phyloP scores from a whole-genome alignment of 2,113 vertebrate species.

The Cephalopholis sonnerati region DNA sequence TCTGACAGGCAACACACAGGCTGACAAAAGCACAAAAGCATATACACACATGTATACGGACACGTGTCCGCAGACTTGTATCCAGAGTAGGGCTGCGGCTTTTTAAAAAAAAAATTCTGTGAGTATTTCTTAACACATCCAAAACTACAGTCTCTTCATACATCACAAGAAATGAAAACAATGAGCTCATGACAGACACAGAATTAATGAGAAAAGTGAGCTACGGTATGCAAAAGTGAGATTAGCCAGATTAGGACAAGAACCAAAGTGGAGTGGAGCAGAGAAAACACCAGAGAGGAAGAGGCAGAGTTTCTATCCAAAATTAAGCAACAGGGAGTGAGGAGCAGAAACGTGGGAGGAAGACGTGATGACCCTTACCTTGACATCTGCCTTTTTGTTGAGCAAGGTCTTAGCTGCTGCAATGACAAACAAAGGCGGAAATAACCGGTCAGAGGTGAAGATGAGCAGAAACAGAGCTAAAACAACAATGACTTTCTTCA shows the following conservation, averaged over 20 bases:
- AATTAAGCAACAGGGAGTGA: not conserved
- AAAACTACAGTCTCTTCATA: not conserved
- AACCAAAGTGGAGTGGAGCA: not conserved
- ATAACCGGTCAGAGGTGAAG: constrained; percentile 26
- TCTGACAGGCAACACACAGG: not conserved
- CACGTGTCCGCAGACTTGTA: not conserved
- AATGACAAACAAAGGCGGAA: constrained; percentile 57
- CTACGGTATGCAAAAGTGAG: not conserved
- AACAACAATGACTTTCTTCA: not conserved
- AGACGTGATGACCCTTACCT: constrained; percentile 69
- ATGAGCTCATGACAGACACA: not conserved
- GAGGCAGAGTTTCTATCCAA: not conserved
- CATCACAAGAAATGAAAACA: constrained; percentile 8
- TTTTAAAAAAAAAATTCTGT: not conserved
- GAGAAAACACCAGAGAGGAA: not conserved
- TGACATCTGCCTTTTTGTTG: constrained; percentile 84
- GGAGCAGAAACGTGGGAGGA: not conserved
- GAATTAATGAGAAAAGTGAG: not conserved
- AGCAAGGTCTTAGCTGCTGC: constrained; percentile 82
- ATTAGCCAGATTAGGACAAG: not conserved
- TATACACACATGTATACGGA: not conserved
- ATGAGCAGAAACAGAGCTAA: not conserved
- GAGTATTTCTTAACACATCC: not conserved
- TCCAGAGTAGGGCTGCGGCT: constrained; percentile 8
- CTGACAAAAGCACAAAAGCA: not conserved